Evolutionary conservation across 2,797 vertebrate species (phyloP).

Genomic region (Pseudochaenichthys georgianus): DNA sequence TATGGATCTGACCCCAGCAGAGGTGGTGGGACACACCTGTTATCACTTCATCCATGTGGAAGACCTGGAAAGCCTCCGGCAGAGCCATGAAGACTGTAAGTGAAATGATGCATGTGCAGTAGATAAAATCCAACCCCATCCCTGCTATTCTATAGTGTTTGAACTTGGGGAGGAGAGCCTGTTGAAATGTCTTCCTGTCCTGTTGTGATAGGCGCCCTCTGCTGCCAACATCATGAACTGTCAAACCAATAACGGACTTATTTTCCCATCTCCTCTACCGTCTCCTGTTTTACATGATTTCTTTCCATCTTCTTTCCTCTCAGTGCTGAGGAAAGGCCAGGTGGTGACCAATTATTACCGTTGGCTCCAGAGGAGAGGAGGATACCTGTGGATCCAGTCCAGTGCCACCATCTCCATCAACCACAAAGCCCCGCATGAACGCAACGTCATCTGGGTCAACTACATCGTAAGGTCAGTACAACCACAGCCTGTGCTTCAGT

Average conservation of each 20-base stretch:
- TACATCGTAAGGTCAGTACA: constrained; percentile 89
- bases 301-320: neutral
- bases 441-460: constrained; percentile 95
- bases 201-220: constrained; percentile 75
- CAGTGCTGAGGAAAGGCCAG: constrained; percentile 94
- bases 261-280: neutral
- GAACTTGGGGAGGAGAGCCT: constrained; percentile 27
- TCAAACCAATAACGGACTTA: neutral
- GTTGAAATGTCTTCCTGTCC: constrained; percentile 21
- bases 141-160: neutral
- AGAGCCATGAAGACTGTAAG: constrained; percentile 92
- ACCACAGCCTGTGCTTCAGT: neutral
- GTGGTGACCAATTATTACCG: constrained; percentile 92
- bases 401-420: constrained; percentile 93
- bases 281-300: neutral
- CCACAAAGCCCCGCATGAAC: constrained; percentile 92
- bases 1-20: constrained; percentile 91
- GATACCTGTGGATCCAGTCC: constrained; percentile 93
- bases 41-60: constrained; percentile 92
- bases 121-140: neutral
- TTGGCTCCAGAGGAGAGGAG: constrained; percentile 91
- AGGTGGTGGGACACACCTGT: constrained; percentile 92
- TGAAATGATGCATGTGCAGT: constrained; percentile 18
- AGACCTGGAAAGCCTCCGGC: constrained; percentile 89
- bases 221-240: constrained; percentile 63